Conservation (phyloP, 2,797 vertebrate species). For the Potorous gilbertii region DNA sequence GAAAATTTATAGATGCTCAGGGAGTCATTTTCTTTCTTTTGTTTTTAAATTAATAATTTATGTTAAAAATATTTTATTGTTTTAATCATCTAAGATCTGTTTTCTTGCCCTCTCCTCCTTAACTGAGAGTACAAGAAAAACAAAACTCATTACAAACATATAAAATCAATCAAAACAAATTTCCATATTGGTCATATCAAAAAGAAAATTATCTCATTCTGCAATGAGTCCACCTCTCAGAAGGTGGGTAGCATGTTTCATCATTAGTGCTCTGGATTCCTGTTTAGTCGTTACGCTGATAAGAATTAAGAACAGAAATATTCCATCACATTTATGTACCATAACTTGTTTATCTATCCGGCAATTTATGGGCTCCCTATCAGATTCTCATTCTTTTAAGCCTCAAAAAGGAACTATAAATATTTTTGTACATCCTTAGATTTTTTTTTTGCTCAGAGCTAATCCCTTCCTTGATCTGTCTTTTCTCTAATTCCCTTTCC, state of each 20-base stretch:
- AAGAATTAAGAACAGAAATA: neutral
- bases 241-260: neutral
- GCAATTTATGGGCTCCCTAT: neutral
- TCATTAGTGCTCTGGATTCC: neutral
- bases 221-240: neutral
- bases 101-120: neutral
- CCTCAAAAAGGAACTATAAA: neutral
- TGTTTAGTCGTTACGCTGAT: neutral
- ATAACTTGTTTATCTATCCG: neutral
- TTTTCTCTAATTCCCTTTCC: neutral
- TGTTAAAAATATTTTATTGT: neutral
- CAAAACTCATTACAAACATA: neutral
- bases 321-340: neutral
- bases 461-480: neutral
- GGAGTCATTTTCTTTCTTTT: neutral
- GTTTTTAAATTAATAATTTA: neutral
- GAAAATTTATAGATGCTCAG: neutral
- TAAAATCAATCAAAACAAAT: neutral
- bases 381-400: neutral
- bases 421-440: neutral
- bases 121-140: neutral
- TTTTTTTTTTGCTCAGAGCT: neutral
- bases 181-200: neutral
- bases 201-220: neutral
- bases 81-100: neutral